Conservation (phyloP, 2,888 invertebrate species). For the Steinernema scapterisci region DNA sequence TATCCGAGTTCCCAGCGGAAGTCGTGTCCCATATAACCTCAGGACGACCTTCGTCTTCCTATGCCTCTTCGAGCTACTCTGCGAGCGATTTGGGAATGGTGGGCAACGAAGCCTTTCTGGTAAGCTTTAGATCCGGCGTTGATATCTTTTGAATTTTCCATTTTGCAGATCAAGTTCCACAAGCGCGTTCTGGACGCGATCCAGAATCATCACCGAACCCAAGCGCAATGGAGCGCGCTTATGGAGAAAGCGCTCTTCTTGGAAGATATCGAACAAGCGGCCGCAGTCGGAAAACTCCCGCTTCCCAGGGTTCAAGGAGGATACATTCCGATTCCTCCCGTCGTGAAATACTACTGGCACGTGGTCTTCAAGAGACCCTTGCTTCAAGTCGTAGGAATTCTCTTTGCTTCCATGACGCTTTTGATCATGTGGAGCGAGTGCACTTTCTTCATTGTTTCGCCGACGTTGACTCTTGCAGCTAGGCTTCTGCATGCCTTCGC, state of each 20-base stretch:
- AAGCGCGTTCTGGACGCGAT: constrained; percentile 88
- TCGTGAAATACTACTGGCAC: constrained; percentile 45
- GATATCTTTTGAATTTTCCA: neutral
- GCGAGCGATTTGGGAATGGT: constrained; percentile 35
- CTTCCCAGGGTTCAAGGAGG: neutral
- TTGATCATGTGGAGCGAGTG: constrained; percentile 99
- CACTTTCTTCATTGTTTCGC: constrained; percentile 90
- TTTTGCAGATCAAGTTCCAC: constrained; percentile 82
- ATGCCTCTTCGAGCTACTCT: constrained; percentile 4
- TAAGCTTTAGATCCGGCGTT: constrained; percentile 34
- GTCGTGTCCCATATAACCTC: constrained; percentile 44
- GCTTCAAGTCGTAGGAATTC: constrained; percentile 59
- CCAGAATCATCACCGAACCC: constrained; percentile 82
- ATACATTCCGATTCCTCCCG: constrained; percentile 29
- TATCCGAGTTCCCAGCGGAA: constrained; percentile 32
- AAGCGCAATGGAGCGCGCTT: constrained; percentile 88
- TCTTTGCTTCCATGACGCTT: constrained; percentile 79
- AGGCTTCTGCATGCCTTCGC: constrained; percentile 84
- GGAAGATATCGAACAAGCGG: constrained; percentile 80
- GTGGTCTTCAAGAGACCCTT: constrained; percentile 77
- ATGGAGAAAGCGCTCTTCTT: constrained; percentile 77
- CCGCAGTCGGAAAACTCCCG: constrained; percentile 35
- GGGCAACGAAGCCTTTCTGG: constrained; percentile 53
- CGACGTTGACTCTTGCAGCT: constrained; percentile 95
- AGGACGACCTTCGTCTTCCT: constrained; percentile 44